These are phyloP conservation scores for Takifugu flavidus DNA, from an alignment of 2,113 vertebrate species.

Conservation along the genomic window DNA sequence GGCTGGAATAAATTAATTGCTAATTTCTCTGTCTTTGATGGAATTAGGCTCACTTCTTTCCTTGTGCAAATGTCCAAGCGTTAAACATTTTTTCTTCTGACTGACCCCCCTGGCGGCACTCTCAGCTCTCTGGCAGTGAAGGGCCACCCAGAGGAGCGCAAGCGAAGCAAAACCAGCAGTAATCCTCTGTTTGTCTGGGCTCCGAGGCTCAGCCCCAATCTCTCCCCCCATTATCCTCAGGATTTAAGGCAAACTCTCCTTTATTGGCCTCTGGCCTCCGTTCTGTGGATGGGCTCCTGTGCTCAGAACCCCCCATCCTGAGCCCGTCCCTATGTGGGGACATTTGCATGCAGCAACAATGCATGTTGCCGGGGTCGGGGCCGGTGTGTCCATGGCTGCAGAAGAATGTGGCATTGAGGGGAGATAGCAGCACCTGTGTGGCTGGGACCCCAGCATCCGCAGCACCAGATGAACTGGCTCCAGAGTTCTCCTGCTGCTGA, in stretches of 20 bases:
- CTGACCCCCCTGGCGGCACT: conserved; percentile 13
- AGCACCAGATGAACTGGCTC: too few relatives aligned
- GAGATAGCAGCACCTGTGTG: conserved; percentile 57
- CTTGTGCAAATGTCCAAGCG: conserved; percentile 83
- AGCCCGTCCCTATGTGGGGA: conserved; percentile 81
- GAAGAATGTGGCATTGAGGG: conserved; percentile 66
- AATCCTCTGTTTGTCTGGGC: conserved; percentile 98
- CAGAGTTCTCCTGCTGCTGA: too few relatives aligned
- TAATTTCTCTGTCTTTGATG: conserved; percentile 96
- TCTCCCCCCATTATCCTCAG: conserved; percentile 92
- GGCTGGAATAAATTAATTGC: conserved; percentile 95
- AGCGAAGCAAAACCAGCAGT: conserved; percentile 93
- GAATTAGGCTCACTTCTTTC: conserved; percentile 94
- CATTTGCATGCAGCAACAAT: conserved; percentile 89
- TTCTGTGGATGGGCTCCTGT: conserved; percentile 80
- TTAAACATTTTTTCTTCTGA: conserved; percentile 77
- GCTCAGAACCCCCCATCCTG: conserved; percentile 73
- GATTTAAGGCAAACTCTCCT: conserved; percentile 95
- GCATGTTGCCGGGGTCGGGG: conserved; percentile 77
- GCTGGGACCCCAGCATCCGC: conserved; percentile 1
- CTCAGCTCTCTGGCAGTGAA: conserved; percentile 44
- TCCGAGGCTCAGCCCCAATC: conserved; percentile 88
- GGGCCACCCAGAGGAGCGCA: conserved; percentile 98
- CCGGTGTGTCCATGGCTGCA: conserved; percentile 50
- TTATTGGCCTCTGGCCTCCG: conserved; percentile 85